Conservation (phyloP, 2,888 invertebrate species). For the Corbicula japonica region DNA sequence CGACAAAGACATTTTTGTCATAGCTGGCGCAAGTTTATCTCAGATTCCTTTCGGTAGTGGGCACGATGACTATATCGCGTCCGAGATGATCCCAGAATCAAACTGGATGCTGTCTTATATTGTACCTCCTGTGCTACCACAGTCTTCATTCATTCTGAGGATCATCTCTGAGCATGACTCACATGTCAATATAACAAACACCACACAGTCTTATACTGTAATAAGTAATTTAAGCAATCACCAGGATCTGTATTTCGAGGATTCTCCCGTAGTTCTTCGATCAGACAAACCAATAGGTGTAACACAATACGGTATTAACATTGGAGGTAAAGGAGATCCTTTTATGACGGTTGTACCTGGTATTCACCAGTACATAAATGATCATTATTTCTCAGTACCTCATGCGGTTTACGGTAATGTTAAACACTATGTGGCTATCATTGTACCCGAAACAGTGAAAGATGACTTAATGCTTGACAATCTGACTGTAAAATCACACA, state of each 20-base stretch:
- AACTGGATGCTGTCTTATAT: constrained; percentile 8
- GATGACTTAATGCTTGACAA: not conserved
- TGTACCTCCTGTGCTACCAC: constrained; percentile 17
- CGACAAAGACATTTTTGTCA: constrained; percentile 9
- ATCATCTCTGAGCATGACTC: not conserved
- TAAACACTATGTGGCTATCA: constrained; percentile 12
- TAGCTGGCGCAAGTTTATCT: constrained; percentile 6
- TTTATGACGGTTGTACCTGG: constrained; percentile 23
- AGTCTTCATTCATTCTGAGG: constrained; percentile 2
- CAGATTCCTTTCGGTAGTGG: not conserved
- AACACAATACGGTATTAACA: constrained; percentile 7
- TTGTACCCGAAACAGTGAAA: not conserved
- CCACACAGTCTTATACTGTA: no score
- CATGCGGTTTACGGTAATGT: constrained; percentile 4
- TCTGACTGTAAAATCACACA: not conserved
- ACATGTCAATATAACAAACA: no score
- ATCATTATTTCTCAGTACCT: constrained; percentile 9
- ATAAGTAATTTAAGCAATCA: no score
- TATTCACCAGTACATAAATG: constrained; percentile 20
- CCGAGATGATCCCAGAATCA: not conserved
- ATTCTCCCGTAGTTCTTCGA: not conserved
- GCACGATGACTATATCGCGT: not conserved
- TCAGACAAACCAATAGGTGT: constrained; percentile 1
- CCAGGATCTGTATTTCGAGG: constrained; percentile 1
- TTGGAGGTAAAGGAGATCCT: not conserved